phyloP scores from a whole-genome alignment of 2,888 invertebrate species.

The Lasioglossum malachurum region DNA sequence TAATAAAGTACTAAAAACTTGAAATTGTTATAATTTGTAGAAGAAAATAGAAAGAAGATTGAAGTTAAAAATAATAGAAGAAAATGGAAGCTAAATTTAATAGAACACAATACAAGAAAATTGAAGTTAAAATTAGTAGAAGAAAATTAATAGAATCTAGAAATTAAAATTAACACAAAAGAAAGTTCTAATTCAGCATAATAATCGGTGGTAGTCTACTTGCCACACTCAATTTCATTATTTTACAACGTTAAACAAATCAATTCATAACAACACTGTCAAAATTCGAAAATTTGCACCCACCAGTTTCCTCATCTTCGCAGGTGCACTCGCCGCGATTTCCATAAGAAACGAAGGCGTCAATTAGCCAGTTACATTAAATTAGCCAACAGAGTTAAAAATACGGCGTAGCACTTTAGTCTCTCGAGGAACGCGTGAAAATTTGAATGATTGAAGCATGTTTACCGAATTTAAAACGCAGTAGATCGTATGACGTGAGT shows the following conservation, averaged over 20 bases:
- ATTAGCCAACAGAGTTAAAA: constrained; percentile 10
- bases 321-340: not conserved
- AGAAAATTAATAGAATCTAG: not conserved
- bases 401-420: not conserved
- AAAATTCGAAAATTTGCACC: not conserved
- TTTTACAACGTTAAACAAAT: not conserved
- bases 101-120: not conserved
- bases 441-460: not conserved
- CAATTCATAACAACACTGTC: not conserved
- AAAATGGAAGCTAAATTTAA: not conserved
- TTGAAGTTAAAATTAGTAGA: not conserved
- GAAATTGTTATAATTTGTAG: not conserved
- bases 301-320: too few species aligned
- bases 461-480: not conserved
- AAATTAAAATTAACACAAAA: not conserved
- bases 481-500: not conserved
- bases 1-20: not conserved
- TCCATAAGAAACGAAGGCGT: not conserved
- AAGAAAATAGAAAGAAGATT: too few species aligned
- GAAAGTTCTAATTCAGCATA: not conserved
- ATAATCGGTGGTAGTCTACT: not conserved
- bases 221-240: not conserved
- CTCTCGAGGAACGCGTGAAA: not conserved
- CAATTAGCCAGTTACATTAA: not conserved
- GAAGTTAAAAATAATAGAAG: too few species aligned